Evolutionary conservation across 2,888 invertebrate genomes (phyloP).

Genomic region (Marasmarcha lunaedactyla): DNA sequence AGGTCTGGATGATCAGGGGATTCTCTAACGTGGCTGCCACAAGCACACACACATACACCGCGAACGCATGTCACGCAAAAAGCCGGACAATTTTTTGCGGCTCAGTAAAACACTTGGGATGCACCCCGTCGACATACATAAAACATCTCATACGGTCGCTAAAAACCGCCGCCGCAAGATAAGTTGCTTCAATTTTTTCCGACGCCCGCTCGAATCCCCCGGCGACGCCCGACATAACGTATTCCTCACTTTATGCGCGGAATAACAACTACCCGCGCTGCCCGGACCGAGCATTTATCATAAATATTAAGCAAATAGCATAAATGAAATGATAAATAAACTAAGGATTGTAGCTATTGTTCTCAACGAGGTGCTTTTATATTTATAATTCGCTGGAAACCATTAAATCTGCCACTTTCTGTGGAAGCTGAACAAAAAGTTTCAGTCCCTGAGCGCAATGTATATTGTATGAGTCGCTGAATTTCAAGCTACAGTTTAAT

Average conservation of each 20-base stretch:
- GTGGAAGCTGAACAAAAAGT: neutral
- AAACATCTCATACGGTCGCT: constrained; percentile 39
- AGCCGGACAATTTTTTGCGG: neutral
- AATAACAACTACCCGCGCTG: constrained; percentile 40
- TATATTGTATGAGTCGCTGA: constrained; percentile 66
- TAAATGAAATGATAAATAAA: constrained; percentile 3
- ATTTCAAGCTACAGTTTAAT: constrained; percentile 63
- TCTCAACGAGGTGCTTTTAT: too few relatives aligned
- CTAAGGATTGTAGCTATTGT: too few relatives aligned
- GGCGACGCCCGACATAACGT: constrained; percentile 52
- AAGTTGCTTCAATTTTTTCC: constrained; percentile 63
- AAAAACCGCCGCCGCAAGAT: constrained; percentile 42
- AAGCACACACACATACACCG: too few relatives aligned
- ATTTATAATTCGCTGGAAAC: too few relatives aligned
- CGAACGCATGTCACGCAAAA: neutral
- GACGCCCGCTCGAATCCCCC: constrained; percentile 47
- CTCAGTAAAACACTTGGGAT: neutral
- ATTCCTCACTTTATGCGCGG: constrained; percentile 57
- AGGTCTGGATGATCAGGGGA: too few relatives aligned
- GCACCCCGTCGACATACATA: constrained; percentile 31
- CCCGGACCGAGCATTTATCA: constrained; percentile 13
- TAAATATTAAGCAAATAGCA: neutral
- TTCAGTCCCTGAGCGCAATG: constrained; percentile 39
- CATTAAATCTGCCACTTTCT: too few relatives aligned
- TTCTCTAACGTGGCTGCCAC: too few relatives aligned